phyloP scores from a whole-genome alignment of 2,113 vertebrate species.

The Nesoenas mayeri region DNA sequence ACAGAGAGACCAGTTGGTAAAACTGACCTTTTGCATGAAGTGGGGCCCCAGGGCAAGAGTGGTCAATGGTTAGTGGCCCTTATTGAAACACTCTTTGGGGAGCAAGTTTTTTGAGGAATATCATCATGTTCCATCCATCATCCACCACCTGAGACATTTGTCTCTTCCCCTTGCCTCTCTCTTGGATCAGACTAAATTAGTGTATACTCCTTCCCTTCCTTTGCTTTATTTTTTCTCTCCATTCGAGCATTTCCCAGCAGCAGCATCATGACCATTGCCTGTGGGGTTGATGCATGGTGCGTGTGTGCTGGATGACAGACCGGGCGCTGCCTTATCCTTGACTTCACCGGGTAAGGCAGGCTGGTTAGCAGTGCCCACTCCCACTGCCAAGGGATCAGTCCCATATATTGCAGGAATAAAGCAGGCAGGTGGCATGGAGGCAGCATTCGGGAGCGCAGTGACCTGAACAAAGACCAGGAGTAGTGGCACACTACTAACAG shows the following conservation, averaged over 20 bases:
- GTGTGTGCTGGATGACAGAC: neutral
- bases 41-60: neutral
- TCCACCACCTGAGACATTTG: neutral
- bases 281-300: too few species aligned
- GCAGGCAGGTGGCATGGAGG: neutral
- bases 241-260: neutral
- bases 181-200: neutral
- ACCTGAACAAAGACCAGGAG: neutral
- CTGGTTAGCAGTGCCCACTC: neutral
- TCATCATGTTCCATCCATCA: neutral
- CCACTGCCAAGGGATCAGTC: neutral
- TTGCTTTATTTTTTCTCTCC: neutral
- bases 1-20: rapidly evolving
- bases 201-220: neutral
- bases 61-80: rapidly evolving
- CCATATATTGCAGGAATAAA: neutral
- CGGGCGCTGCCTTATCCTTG: neutral
- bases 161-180: neutral
- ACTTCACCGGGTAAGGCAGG: neutral
- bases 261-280: rapidly evolving
- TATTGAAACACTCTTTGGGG: neutral
- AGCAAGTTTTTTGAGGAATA: neutral
- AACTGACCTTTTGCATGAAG: neutral
- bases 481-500: neutral
- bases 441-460: neutral